Conservation (phyloP, 2,888 invertebrate species). For the Troides aeacus region DNA sequence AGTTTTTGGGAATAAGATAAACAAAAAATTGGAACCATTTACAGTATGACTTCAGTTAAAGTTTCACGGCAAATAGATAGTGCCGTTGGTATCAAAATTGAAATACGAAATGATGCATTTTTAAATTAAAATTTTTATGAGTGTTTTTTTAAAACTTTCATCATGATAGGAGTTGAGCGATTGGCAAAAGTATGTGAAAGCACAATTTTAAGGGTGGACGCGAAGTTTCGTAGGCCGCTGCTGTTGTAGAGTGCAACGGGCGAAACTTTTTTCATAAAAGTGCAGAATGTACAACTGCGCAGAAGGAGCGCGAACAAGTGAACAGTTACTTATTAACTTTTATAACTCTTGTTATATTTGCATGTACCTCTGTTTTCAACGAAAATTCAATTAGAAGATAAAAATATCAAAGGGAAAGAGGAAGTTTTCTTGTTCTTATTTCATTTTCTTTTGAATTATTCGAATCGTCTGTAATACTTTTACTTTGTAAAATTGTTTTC, state of each 20-base stretch:
- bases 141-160: too few relatives aligned
- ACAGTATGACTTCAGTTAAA: conserved; percentile 10
- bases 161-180: neutral
- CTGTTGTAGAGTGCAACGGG: conserved; percentile 59
- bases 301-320: conserved; percentile 62
- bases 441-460: conserved; percentile 1
- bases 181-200: conserved; percentile 13
- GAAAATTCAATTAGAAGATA: conserved; percentile 29
- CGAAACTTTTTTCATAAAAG: conserved; percentile 77
- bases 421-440: conserved; percentile 7
- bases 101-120: too few relatives aligned
- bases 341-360: conserved; percentile 58
- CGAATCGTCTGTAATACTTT: conserved; percentile 13
- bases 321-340: conserved; percentile 75
- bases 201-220: conserved; percentile 44
- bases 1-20: conserved; percentile 18
- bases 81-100: too few relatives aligned
- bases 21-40: conserved; percentile 17
- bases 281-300: conserved; percentile 62
- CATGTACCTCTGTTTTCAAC: conserved; percentile 44
- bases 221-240: conserved; percentile 53
- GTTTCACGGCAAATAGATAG: neutral
- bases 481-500: too few relatives aligned
- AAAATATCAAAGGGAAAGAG: conserved; percentile 19
- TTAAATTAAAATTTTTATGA: too few relatives aligned